Evolutionary conservation across 2,888 invertebrate genomes (phyloP).

Genomic region (Xylota segnis): DNA sequence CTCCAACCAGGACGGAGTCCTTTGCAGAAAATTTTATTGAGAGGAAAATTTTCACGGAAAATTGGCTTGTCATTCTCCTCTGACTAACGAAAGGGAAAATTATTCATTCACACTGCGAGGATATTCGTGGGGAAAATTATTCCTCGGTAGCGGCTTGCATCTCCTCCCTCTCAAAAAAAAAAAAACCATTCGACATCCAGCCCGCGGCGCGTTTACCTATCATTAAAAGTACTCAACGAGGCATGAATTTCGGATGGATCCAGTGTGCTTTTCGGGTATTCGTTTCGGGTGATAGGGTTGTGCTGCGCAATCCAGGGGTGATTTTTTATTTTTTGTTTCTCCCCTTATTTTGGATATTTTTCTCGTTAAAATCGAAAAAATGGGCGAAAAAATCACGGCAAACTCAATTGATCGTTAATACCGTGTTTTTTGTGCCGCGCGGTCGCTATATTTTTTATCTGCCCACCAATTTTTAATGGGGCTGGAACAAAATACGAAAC

Average conservation of each 20-base stretch:
- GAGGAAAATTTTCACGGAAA: slow-evolving; percentile 73
- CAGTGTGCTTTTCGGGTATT: slow-evolving; percentile 17
- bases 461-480: slow-evolving; percentile 33
- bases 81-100: slow-evolving; percentile 72
- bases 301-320: background rate
- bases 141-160: background rate
- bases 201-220: slow-evolving; percentile 55
- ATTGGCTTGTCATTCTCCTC: slow-evolving; percentile 67
- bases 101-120: slow-evolving; percentile 55
- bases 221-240: slow-evolving; percentile 67
- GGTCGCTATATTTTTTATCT: slow-evolving; percentile 22
- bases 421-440: background rate
- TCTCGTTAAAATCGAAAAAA: slow-evolving; percentile 48
- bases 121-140: slow-evolving; percentile 32
- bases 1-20: background rate
- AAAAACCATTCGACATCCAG: slow-evolving; percentile 10
- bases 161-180: too few species aligned
- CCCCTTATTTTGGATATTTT: slow-evolving; percentile 20
- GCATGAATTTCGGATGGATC: slow-evolving; percentile 52
- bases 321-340: background rate
- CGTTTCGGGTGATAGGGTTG: background rate
- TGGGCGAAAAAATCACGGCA: slow-evolving; percentile 37
- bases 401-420: slow-evolving; percentile 68
- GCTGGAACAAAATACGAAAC: slow-evolving; percentile 35
- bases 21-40: slow-evolving; percentile 63